phyloP scores from a whole-genome alignment of 2,797 vertebrate genomes.

The Syngnathus acus region DNA sequence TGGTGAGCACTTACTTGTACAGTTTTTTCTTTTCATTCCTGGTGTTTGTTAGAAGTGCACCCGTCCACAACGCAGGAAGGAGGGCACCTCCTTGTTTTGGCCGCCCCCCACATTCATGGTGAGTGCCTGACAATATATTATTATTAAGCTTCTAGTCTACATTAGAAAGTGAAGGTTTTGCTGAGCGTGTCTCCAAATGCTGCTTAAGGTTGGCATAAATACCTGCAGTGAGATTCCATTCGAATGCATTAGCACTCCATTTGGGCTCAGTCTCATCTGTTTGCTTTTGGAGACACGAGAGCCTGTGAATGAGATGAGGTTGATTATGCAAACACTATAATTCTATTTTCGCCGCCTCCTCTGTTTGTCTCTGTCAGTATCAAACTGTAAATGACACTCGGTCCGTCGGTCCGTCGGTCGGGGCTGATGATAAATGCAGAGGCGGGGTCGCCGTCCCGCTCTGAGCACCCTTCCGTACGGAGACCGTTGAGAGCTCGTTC shows the following conservation, averaged over 20 bases:
- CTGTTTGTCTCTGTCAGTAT: conserved; percentile 60
- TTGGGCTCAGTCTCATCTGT: conserved; percentile 46
- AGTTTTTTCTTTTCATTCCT: conserved; percentile 58
- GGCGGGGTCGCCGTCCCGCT: conserved; percentile 27
- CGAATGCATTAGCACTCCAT: conserved; percentile 54
- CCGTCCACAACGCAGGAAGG: conserved; percentile 34
- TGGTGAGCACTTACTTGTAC: conserved; percentile 70
- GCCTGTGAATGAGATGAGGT: conserved; percentile 47
- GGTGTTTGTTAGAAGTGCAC: conserved; percentile 49
- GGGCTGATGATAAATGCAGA: conserved; percentile 55
- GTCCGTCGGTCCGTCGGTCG: no score
- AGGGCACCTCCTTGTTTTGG: neutral
- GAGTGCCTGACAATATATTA: conserved; percentile 21
- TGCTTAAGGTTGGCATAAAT: conserved; percentile 41
- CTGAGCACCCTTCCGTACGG: conserved; percentile 32
- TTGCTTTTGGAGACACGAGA: conserved; percentile 49
- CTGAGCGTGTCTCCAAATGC: conserved; percentile 46
- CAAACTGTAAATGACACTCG: conserved; percentile 50
- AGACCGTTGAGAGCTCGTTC: conserved; percentile 51
- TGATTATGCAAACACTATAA: conserved; percentile 50
- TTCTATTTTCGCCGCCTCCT: conserved; percentile 42
- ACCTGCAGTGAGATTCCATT: conserved; percentile 46
- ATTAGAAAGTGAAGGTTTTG: conserved; percentile 7
- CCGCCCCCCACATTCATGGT: conserved; percentile 45
- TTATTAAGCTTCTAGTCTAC: no score